phyloP scores from a whole-genome alignment of 2,797 vertebrate genomes.

The Emydoidea blandingii region DNA sequence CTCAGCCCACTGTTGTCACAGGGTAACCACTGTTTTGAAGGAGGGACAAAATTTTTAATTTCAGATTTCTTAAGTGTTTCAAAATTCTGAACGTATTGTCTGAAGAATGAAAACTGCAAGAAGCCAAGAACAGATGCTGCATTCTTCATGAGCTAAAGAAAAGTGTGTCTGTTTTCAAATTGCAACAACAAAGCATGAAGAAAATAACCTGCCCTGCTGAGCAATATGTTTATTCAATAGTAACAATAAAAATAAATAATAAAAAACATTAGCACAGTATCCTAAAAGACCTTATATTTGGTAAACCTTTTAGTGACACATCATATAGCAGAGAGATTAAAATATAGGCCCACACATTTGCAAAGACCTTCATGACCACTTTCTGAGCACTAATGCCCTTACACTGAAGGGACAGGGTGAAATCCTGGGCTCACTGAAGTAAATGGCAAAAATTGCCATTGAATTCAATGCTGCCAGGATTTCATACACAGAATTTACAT shows the following conservation, averaged over 20 bases:
- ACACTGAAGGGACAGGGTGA: background rate
- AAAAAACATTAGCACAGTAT: slow-evolving; percentile 46
- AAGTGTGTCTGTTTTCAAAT: slow-evolving; percentile 67
- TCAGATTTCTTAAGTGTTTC: slow-evolving; percentile 43
- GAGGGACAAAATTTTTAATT: slow-evolving; percentile 62
- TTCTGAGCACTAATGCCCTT: background rate
- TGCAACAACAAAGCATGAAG: slow-evolving; percentile 72
- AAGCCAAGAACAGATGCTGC: slow-evolving; percentile 69
- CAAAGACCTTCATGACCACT: background rate
- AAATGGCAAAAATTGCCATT: background rate
- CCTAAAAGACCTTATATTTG: slow-evolving; percentile 45
- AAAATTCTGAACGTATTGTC: slow-evolving; percentile 51
- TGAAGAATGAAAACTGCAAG: slow-evolving; percentile 67
- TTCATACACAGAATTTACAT: background rate
- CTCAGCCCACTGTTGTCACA: slow-evolving; percentile 84
- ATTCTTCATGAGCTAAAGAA: slow-evolving; percentile 66
- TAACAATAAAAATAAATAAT: slow-evolving; percentile 16
- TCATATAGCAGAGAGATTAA: background rate
- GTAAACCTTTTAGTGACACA: slow-evolving; percentile 42
- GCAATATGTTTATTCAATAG: slow-evolving; percentile 80
- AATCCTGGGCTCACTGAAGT: background rate
- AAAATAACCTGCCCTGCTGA: slow-evolving; percentile 75
- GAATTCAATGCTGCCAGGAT: slow-evolving; percentile 6
- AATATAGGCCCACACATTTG: background rate
- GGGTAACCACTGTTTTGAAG: slow-evolving; percentile 66